Evolutionary conservation across 2,113 vertebrate genomes (phyloP).

Genomic region (Hyperopisus bebe): DNA sequence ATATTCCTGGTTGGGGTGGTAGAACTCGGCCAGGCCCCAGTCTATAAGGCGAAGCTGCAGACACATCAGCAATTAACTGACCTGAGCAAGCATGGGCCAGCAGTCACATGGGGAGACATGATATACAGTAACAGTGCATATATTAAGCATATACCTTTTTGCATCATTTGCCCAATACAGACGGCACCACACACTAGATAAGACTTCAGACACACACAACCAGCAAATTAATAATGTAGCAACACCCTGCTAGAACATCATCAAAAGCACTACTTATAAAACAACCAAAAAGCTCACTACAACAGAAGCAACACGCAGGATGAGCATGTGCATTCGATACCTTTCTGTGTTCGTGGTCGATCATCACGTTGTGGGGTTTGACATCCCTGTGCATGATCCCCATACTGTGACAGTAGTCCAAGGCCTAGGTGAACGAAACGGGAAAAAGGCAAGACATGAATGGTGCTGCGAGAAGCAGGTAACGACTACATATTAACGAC

Average conservation of each 20-base stretch:
- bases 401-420: constrained; percentile 77
- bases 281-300: neutral
- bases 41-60: constrained; percentile 75
- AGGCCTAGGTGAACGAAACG: constrained; percentile 35
- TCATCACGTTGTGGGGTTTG: constrained; percentile 83
- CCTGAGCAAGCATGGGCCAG: neutral
- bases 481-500: neutral
- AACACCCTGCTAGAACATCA: neutral
- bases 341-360: constrained; percentile 82
- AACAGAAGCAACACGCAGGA: neutral
- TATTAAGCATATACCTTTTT: neutral
- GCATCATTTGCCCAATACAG: neutral
- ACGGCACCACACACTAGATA: neutral
- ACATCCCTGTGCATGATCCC: constrained; percentile 82
- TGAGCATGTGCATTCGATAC: constrained; percentile 38
- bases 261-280: neutral
- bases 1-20: constrained; percentile 79
- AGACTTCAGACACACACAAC: neutral
- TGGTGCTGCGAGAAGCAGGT: neutral
- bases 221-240: neutral
- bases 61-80: neutral
- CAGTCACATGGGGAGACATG: neutral
- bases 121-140: neutral
- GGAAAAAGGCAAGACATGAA: neutral
- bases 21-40: constrained; percentile 79